Percentiles rank a stretch among this genome's conserved stretches.
Evolutionary conservation across 1,140 invertebrate genomes (phyloP).

Genomic region (Cotesia chilonis): DNA sequence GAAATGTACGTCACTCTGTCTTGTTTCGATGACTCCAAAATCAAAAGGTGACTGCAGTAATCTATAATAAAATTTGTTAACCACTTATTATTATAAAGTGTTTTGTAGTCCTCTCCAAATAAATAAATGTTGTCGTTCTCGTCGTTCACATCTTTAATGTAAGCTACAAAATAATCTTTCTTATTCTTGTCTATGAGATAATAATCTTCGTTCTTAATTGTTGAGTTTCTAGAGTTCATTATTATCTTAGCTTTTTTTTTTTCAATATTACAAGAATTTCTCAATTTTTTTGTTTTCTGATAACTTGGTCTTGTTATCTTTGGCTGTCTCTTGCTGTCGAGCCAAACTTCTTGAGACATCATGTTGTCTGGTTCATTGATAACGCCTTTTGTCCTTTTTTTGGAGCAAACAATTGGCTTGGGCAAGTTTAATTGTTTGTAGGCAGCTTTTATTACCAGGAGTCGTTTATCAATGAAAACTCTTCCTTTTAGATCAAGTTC

Average conservation of each 20-base stretch:
- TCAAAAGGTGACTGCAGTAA: background rate
- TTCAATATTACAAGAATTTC: background rate
- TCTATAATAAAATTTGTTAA: background rate
- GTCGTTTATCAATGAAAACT: conserved; percentile 17
- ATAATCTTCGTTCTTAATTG: background rate
- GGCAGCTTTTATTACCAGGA: background rate
- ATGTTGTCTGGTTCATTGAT: conserved; percentile 24
- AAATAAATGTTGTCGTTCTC: background rate
- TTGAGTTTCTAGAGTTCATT: background rate
- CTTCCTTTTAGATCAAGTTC: conserved; percentile 24
- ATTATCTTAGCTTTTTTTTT: background rate
- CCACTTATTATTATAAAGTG: background rate
- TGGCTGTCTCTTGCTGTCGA: background rate
- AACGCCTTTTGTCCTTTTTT: background rate
- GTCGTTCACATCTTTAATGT: background rate
- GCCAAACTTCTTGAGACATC: background rate
- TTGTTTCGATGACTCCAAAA: background rate
- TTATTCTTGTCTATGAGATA: background rate
- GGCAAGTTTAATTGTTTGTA: conserved; percentile 21
- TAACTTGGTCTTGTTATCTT: background rate
- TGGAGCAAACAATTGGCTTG: background rate
- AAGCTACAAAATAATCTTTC: background rate
- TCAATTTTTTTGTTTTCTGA: conserved; percentile 31
- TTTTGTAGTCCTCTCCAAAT: background rate
- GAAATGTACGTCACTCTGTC: background rate